A percentile compares a stretch with the other conserved stretches of the same genome.
Evolutionary conservation across 2,888 invertebrate species (phyloP).

Genomic region (Phyllotreta cruciferae): DNA sequence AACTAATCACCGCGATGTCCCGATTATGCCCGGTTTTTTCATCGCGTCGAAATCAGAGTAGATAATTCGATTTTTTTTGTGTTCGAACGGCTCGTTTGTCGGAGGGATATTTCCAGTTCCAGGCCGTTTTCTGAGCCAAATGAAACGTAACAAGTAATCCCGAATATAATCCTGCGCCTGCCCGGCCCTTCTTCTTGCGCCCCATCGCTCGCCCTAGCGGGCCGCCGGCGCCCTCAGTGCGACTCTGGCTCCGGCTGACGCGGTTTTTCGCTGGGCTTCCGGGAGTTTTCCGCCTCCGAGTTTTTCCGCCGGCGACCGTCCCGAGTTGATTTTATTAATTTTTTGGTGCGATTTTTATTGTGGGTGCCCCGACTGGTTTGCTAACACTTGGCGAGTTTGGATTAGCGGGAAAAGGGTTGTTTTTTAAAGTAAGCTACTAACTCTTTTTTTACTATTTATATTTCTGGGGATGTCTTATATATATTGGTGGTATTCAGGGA

Average conservation of each 20-base stretch:
- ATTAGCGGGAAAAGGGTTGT: no score
- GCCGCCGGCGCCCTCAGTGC: slow-evolving; percentile 24
- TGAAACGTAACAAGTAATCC: slow-evolving; percentile 44
- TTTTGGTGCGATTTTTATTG: neutral
- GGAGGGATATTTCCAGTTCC: neutral
- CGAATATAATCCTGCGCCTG: slow-evolving; percentile 44
- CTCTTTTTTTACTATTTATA: no score
- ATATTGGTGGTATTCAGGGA: no score
- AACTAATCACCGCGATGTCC: neutral
- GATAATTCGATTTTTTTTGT: no score
- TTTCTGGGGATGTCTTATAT: no score
- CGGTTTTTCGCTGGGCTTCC: slow-evolving; percentile 14
- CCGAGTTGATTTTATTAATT: neutral
- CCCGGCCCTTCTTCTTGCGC: slow-evolving; percentile 28
- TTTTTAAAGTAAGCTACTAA: no score
- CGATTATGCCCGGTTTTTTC: slow-evolving; percentile 4
- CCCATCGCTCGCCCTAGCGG: slow-evolving; percentile 22
- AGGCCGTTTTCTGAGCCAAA: slow-evolving; percentile 12
- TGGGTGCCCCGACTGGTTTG: no score
- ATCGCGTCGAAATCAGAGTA: no score
- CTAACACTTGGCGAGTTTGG: neutral
- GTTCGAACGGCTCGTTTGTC: no score
- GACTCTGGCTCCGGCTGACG: slow-evolving; percentile 23
- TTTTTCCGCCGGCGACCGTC: slow-evolving; percentile 5
- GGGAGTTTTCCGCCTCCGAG: slow-evolving; percentile 14